A percentile compares a stretch with the other conserved stretches of the same genome.
Conservation (phyloP, 2,888 invertebrate genomes). For the Punctoribates punctum region DNA sequence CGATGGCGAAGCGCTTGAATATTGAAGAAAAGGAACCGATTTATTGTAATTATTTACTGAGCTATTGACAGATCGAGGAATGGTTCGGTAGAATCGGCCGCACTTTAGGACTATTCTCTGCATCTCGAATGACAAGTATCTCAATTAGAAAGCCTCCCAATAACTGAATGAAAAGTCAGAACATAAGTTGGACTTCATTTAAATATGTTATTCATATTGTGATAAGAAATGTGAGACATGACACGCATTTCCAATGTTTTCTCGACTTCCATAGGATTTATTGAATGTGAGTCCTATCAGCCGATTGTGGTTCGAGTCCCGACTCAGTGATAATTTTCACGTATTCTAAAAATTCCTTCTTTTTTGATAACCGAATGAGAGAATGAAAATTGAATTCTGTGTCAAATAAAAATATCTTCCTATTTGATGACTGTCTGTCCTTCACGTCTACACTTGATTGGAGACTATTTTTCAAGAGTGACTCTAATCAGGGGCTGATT, state of each 20-base stretch:
- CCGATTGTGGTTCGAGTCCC: not conserved
- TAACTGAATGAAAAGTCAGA: not conserved
- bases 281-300: too few relatives aligned
- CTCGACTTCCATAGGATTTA: too few relatives aligned
- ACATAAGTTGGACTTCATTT: not conserved
- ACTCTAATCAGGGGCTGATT: not conserved
- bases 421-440: not conserved
- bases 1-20: not conserved
- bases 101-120: not conserved
- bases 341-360: not conserved
- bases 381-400: not conserved
- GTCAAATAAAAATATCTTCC: not conserved
- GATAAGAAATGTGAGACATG: not conserved
- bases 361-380: not conserved
- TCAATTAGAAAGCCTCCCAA: not conserved
- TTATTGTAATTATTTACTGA: slow-evolving; percentile 13
- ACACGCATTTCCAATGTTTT: too few relatives aligned
- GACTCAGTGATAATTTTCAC: not conserved
- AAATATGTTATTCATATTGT: not conserved
- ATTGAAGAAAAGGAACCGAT: not conserved
- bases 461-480: not conserved
- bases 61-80: not conserved
- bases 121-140: not conserved
- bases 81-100: not conserved
- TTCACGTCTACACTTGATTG: not conserved